These are phyloP conservation scores for Volucella inanis DNA, from an alignment of 2,888 invertebrate species.

Conservation along the genomic window DNA sequence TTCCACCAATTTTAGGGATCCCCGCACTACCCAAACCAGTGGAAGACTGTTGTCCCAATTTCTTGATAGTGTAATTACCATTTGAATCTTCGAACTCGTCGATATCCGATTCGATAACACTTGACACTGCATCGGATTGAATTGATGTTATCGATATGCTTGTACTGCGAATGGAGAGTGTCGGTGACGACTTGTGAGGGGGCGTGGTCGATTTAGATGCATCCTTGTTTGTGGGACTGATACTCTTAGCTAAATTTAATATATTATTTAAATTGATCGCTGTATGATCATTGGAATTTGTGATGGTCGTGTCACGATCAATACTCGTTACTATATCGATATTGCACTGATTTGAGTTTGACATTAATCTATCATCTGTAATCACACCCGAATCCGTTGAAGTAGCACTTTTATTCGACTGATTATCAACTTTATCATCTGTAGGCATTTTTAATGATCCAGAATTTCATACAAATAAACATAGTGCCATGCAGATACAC, in stretches of 20 bases:
- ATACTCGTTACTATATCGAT: slow-evolving; percentile 62
- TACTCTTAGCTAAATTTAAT: slow-evolving; percentile 68
- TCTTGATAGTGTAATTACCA: slow-evolving; percentile 80
- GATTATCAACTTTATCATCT: slow-evolving; percentile 68
- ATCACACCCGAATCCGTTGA: slow-evolving; percentile 81
- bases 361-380: slow-evolving; percentile 78
- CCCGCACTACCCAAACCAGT: slow-evolving; percentile 77
- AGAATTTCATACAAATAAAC: slow-evolving; percentile 35
- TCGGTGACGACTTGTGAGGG: slow-evolving; percentile 76
- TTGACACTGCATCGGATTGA: slow-evolving; percentile 81
- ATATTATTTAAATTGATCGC: slow-evolving; percentile 72
- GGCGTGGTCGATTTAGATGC: slow-evolving; percentile 12
- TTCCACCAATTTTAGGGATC: slow-evolving; percentile 77
- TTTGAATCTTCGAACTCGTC: slow-evolving; percentile 78
- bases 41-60: slow-evolving; percentile 80
- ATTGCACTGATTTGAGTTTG: slow-evolving; percentile 58
- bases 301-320: slow-evolving; percentile 41
- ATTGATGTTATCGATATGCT: slow-evolving; percentile 81
- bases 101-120: slow-evolving; percentile 81
- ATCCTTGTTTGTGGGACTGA: slow-evolving; percentile 34
- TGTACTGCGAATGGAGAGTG: slow-evolving; percentile 80
- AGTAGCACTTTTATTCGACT: slow-evolving; percentile 78
- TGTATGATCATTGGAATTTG: slow-evolving; percentile 18
- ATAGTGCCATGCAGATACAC: slow-evolving; percentile 9
- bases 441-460: slow-evolving; percentile 67